phyloP scores from a whole-genome alignment of 2,888 invertebrate genomes.

The Brassicogethes aeneus region DNA sequence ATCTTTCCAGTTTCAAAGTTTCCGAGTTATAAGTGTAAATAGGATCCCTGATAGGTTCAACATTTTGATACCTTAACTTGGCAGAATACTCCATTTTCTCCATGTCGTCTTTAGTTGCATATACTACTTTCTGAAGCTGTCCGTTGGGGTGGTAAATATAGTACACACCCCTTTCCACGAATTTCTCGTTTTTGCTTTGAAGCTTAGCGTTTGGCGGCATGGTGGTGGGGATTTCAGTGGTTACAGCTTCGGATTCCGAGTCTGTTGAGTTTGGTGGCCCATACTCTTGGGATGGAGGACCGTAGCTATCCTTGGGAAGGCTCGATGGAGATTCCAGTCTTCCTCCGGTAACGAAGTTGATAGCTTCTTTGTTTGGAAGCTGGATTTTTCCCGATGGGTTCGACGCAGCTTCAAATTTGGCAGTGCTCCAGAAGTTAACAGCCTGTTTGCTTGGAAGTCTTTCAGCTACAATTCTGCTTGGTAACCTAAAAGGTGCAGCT shows the following conservation, averaged over 20 bases:
- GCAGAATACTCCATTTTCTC: constrained; percentile 57
- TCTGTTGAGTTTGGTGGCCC: constrained; percentile 30
- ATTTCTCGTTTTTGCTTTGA: constrained; percentile 12
- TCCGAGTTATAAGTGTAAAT: constrained; percentile 46
- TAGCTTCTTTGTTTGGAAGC: neutral
- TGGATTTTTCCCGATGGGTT: neutral
- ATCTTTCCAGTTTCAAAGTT: constrained; percentile 22
- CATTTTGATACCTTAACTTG: constrained; percentile 52
- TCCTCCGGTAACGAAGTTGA: neutral
- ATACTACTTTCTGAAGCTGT: constrained; percentile 53
- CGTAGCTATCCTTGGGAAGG: too few species aligned
- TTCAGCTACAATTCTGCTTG: neutral
- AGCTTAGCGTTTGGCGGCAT: constrained; percentile 11
- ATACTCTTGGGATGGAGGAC: constrained; percentile 24
- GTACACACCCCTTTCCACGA: constrained; percentile 46
- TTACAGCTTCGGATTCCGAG: constrained; percentile 20
- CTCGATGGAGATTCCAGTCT: constrained; percentile 1
- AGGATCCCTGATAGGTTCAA: constrained; percentile 54
- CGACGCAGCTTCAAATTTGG: neutral
- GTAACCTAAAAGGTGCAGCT: neutral
- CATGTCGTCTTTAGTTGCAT: constrained; percentile 45
- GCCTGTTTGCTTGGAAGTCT: neutral
- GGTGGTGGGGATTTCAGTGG: constrained; percentile 15
- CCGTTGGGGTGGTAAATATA: constrained; percentile 56
- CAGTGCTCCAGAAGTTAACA: neutral